phyloP scores from a whole-genome alignment of 1,140 invertebrate species.

The Phocides pigmalion region DNA sequence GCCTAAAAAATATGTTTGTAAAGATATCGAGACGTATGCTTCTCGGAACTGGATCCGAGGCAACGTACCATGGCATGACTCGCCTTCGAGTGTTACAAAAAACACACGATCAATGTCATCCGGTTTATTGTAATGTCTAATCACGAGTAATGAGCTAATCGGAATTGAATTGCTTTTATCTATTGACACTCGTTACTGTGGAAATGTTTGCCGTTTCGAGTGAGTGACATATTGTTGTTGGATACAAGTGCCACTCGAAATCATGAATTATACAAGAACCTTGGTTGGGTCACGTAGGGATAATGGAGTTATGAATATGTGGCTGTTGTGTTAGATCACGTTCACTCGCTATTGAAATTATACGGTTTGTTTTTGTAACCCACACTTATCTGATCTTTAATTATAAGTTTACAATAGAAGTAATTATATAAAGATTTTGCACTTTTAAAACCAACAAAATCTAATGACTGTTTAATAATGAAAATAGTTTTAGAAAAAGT shows the following conservation, averaged over 20 bases:
- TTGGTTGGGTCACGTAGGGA: not conserved
- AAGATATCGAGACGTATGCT: conserved; percentile 44
- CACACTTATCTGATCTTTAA: not conserved
- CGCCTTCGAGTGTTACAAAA: conserved; percentile 3
- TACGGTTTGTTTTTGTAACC: not conserved
- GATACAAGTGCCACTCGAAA: conserved; percentile 21
- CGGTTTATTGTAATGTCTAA: conserved; percentile 23
- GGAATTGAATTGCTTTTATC: conserved; percentile 11
- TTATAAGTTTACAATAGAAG: not conserved
- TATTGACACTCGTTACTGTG: conserved; percentile 4
- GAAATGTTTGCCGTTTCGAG: conserved; percentile 11
- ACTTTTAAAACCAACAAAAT: not conserved
- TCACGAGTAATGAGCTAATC: conserved; percentile 27
- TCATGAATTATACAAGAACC: not conserved
- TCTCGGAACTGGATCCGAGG: conserved; percentile 42
- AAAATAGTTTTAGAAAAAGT: no score
- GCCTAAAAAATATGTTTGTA: conserved; percentile 40
- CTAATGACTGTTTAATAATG: not conserved
- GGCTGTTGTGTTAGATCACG: not conserved
- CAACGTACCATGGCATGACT: conserved; percentile 14
- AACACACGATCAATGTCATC: conserved; percentile 21
- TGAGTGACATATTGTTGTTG: conserved; percentile 13
- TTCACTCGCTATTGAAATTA: not conserved
- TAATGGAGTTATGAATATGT: not conserved
- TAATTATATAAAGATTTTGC: not conserved